Percentiles rank a stretch among this genome's conserved stretches.
These are phyloP conservation scores for Lasaia peninsularis DNA, from an alignment of 1,140 invertebrate genomes.

Conservation along the genomic window DNA sequence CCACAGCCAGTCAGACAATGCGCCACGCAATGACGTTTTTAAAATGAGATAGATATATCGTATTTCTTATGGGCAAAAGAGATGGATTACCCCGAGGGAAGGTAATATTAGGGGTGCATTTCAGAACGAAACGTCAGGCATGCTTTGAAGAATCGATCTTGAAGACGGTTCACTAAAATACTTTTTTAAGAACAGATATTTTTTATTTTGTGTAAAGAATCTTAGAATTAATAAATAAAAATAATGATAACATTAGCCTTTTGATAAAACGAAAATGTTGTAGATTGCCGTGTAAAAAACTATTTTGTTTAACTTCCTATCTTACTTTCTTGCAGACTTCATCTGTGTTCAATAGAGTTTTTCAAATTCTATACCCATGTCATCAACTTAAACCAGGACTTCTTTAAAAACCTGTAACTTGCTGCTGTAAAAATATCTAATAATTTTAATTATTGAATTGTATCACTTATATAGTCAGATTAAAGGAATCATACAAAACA, in stretches of 20 bases:
- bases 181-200: not conserved
- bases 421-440: too few relatives aligned
- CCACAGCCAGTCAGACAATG: constrained; percentile 52
- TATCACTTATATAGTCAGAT: too few relatives aligned
- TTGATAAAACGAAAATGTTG: too few relatives aligned
- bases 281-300: too few relatives aligned
- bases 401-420: too few relatives aligned
- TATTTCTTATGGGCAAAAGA: constrained; percentile 33
- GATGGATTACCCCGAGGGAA: constrained; percentile 43
- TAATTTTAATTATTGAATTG: too few relatives aligned
- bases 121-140: constrained; percentile 51
- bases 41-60: constrained; percentile 38
- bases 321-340: too few relatives aligned
- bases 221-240: not conserved
- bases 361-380: too few relatives aligned
- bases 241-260: not conserved
- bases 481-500: too few relatives aligned
- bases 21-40: constrained; percentile 74
- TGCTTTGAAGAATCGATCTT: constrained; percentile 68
- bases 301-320: too few relatives aligned
- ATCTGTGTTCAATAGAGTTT: too few relatives aligned
- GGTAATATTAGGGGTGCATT: constrained; percentile 61
- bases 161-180: constrained; percentile 46
- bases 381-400: too few relatives aligned
- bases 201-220: not conserved